Evolutionary conservation across 2,113 vertebrate genomes (phyloP).

Genomic region (Carettochelys insculpta): DNA sequence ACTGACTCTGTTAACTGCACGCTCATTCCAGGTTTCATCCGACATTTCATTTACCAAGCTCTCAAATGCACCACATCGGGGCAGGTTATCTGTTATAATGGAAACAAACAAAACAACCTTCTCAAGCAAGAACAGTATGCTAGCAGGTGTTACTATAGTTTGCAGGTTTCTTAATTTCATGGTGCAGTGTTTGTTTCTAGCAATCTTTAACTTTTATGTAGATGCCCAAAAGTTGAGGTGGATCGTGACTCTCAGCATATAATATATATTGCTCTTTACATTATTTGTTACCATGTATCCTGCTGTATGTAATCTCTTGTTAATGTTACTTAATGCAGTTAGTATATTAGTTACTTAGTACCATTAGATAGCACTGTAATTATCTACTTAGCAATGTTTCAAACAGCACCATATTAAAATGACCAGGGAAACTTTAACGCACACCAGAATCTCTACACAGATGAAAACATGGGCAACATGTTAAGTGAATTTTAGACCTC

Average conservation of each 20-base stretch:
- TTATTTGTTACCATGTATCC: neutral
- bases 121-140: neutral
- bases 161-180: too few relatives aligned
- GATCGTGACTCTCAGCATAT: neutral
- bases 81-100: conserved; percentile 83
- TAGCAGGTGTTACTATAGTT: neutral
- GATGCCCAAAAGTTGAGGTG: neutral
- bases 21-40: conserved; percentile 91
- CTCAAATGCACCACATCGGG: conserved; percentile 91
- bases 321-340: neutral
- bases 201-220: neutral
- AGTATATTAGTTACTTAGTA: too few relatives aligned
- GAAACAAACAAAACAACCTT: neutral
- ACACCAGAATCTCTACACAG: too few relatives aligned
- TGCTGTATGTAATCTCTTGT: neutral
- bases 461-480: too few relatives aligned
- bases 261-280: neutral
- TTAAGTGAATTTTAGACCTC: too few relatives aligned
- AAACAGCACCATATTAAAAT: neutral
- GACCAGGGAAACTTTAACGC: too few relatives aligned
- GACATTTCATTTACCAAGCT: conserved; percentile 88
- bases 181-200: neutral
- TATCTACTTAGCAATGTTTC: neutral
- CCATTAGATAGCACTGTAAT: too few relatives aligned
- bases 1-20: conserved; percentile 88